phyloP scores from a whole-genome alignment of 2,797 vertebrate genomes.

The Parauchenoglanis punctatus region DNA sequence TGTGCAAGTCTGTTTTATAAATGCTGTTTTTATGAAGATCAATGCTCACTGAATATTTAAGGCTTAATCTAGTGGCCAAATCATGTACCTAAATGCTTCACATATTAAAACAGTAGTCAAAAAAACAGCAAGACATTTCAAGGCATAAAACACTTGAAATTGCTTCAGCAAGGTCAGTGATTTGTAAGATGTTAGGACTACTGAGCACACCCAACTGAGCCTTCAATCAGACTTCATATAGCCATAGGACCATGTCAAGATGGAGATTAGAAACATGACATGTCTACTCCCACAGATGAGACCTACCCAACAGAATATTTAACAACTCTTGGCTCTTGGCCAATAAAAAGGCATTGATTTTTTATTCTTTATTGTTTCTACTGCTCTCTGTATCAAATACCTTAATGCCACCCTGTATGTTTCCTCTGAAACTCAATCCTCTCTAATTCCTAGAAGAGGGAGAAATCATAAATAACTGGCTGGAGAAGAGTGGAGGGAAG shows the following conservation, averaged over 20 bases:
- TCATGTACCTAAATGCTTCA: conserved; percentile 36
- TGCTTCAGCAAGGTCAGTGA: conserved; percentile 29
- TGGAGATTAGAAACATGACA: background rate
- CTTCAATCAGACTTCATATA: background rate
- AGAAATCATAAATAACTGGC: conserved; percentile 60
- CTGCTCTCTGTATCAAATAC: conserved; percentile 53
- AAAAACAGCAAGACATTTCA: conserved; percentile 28
- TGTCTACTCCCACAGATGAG: background rate
- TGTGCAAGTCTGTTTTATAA: conserved; percentile 50
- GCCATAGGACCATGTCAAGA: background rate
- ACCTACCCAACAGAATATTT: conserved; percentile 8
- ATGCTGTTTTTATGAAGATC: conserved; percentile 36
- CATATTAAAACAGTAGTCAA: conserved; percentile 11
- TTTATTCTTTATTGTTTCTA: conserved; percentile 56
- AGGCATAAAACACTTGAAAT: background rate
- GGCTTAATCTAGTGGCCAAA: conserved; percentile 28
- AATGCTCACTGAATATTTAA: conserved; percentile 40
- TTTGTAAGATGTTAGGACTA: conserved; percentile 33
- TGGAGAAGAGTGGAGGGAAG: conserved; percentile 28
- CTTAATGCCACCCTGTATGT: conserved; percentile 61
- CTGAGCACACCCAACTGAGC: background rate
- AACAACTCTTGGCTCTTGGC: conserved; percentile 31
- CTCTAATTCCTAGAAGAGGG: conserved; percentile 58
- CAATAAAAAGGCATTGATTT: conserved; percentile 54
- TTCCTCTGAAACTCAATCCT: conserved; percentile 54